Percentiles rank a stretch among this genome's conserved stretches.
phyloP scores from a whole-genome alignment of 2,113 vertebrate species.

The Lipophrys pholis region DNA sequence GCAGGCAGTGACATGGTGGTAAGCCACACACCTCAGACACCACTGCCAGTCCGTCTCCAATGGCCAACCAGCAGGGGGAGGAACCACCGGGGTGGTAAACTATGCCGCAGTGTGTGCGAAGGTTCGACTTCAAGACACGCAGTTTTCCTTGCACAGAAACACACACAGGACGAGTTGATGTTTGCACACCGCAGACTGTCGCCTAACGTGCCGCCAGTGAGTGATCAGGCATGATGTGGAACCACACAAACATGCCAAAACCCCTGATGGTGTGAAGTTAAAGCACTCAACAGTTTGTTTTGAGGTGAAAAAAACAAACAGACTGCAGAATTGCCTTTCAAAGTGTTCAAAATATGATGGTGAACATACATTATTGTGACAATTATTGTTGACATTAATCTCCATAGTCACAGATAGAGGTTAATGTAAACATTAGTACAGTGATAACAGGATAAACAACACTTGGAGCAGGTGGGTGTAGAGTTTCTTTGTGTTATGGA shows the following conservation, averaged over 20 bases:
- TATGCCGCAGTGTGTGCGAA: slow-evolving; percentile 37
- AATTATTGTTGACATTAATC: neutral
- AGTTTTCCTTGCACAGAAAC: slow-evolving; percentile 48
- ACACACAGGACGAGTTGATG: slow-evolving; percentile 52
- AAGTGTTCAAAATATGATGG: slow-evolving; percentile 2
- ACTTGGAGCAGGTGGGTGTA: neutral
- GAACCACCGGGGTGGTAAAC: slow-evolving; percentile 52
- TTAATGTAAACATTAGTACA: neutral
- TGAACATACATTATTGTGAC: neutral
- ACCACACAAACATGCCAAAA: slow-evolving; percentile 46
- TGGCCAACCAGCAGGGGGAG: slow-evolving; percentile 51
- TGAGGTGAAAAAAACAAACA: neutral
- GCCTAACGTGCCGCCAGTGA: slow-evolving; percentile 41
- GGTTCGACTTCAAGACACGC: slow-evolving; percentile 38
- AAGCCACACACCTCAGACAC: slow-evolving; percentile 76
- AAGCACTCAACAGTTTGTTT: slow-evolving; percentile 3
- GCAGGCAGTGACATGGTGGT: slow-evolving; percentile 68
- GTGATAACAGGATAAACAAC: neutral
- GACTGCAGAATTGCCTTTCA: slow-evolving; percentile 7
- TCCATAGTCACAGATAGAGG: neutral
- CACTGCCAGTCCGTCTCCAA: slow-evolving; percentile 66
- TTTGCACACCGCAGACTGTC: slow-evolving; percentile 58
- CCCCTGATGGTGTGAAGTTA: slow-evolving; percentile 33
- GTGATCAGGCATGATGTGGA: slow-evolving; percentile 49
- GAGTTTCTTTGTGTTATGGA: neutral